Conservation (phyloP, 2,888 invertebrate genomes). For the Spatulosminthurus flaviceps region DNA sequence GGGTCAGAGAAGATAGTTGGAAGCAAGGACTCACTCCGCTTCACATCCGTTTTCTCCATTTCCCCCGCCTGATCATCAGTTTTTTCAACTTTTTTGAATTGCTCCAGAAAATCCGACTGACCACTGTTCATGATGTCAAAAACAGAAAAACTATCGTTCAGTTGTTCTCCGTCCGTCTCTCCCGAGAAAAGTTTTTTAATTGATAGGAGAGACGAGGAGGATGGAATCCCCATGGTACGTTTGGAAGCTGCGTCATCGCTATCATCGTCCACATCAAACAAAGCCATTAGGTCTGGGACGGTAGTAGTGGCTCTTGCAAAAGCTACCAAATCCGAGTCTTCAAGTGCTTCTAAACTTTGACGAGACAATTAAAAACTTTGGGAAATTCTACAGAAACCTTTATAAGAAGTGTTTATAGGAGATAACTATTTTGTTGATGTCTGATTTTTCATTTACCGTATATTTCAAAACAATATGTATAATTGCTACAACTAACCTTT, state of each 20-base stretch:
- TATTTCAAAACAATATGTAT: too few relatives aligned
- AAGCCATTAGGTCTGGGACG: constrained; percentile 1
- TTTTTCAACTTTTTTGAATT: constrained; percentile 30
- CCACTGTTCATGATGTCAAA: background rate
- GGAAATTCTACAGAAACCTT: too few relatives aligned
- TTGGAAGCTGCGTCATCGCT: background rate
- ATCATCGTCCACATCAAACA: background rate
- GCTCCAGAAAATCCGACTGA: constrained; percentile 19
- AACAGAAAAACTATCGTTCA: constrained; percentile 11
- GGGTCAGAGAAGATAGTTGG: constrained; percentile 56
- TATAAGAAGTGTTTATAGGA: too few relatives aligned
- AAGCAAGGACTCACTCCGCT: constrained; percentile 55
- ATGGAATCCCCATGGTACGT: background rate
- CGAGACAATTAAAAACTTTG: too few relatives aligned
- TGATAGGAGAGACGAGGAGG: background rate
- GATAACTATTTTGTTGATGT: too few relatives aligned
- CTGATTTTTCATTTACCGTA: too few relatives aligned
- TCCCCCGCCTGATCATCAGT: background rate
- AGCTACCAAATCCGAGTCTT: constrained; percentile 19
- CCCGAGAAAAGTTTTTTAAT: constrained; percentile 26
- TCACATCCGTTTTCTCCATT: background rate
- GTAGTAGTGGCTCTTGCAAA: constrained; percentile 36
- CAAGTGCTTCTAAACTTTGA: background rate
- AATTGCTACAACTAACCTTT: background rate
- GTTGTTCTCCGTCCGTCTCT: constrained; percentile 9